These are phyloP conservation scores for Amblyraja radiata DNA, from an alignment of 2,797 vertebrate genomes.

Conservation along the genomic window DNA sequence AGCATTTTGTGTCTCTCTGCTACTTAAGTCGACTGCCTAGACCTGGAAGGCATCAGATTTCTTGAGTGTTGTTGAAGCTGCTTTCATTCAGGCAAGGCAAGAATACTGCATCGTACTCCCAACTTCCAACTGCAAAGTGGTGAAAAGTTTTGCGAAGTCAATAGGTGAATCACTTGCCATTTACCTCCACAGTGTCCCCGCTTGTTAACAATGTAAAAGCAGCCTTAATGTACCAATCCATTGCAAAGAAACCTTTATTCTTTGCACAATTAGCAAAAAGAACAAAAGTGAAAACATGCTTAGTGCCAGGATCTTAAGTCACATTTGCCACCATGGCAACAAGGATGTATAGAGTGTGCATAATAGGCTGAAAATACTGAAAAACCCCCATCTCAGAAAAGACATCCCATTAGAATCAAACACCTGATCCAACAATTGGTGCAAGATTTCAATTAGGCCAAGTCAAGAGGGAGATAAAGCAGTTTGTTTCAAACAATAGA, in stretches of 20 bases:
- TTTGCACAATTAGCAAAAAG: not conserved
- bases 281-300: too few relatives aligned
- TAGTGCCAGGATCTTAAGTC: not conserved
- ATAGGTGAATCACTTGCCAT: not conserved
- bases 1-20: too few relatives aligned
- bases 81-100: too few relatives aligned
- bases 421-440: not conserved
- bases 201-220: not conserved
- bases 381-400: not conserved
- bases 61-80: too few relatives aligned
- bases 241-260: not conserved
- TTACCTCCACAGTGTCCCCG: not conserved
- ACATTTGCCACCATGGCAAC: not conserved
- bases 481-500: constrained; percentile 35
- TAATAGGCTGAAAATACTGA: not conserved
- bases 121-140: too few relatives aligned
- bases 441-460: not conserved
- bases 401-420: not conserved
- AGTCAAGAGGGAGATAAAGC: not conserved
- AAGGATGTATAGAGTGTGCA: not conserved
- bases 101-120: too few relatives aligned
- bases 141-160: too few relatives aligned
- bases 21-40: too few relatives aligned
- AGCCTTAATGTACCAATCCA: not conserved
- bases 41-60: too few relatives aligned